These are phyloP conservation scores for Mechanitis mazaeus DNA, from an alignment of 2,888 invertebrate genomes.

Conservation along the genomic window DNA sequence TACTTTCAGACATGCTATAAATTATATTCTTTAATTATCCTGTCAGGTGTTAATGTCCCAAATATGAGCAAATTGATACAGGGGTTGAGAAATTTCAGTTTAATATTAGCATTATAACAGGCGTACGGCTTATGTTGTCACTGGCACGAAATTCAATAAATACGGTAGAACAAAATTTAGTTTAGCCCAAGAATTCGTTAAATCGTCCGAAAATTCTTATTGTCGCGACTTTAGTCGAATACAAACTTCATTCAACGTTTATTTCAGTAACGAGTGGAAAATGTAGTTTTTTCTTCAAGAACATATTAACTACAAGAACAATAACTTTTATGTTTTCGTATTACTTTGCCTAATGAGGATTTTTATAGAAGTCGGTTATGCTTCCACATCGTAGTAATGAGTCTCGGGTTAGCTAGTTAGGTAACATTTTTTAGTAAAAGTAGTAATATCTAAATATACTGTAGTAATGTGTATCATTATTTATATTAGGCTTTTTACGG, in stretches of 20 bases:
- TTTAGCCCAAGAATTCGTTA: slow-evolving; percentile 28
- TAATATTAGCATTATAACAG: slow-evolving; percentile 8
- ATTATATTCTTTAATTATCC: slow-evolving; percentile 1
- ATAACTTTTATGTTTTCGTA: too few relatives aligned
- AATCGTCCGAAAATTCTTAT: slow-evolving; percentile 17
- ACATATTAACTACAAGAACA: neutral
- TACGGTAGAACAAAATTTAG: slow-evolving; percentile 33
- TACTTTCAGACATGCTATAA: neutral
- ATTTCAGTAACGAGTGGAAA: slow-evolving; percentile 20
- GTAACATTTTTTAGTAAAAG: too few relatives aligned
- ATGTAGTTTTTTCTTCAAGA: slow-evolving; percentile 3
- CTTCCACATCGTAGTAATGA: too few relatives aligned
- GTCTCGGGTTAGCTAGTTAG: too few relatives aligned
- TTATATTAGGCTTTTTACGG: neutral
- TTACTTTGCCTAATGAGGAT: neutral
- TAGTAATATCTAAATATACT: too few relatives aligned
- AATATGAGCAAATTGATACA: neutral
- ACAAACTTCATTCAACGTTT: slow-evolving; percentile 32
- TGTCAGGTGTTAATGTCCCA: slow-evolving; percentile 1
- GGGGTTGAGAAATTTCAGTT: neutral
- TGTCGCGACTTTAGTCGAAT: slow-evolving; percentile 11
- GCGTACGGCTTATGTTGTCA: slow-evolving; percentile 29
- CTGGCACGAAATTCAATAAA: slow-evolving; percentile 36
- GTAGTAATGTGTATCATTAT: neutral
- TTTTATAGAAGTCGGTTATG: neutral